A percentile compares a stretch with the other conserved stretches of the same genome.
These are phyloP conservation scores for Parazoanthus swiftii DNA, from an alignment of 92 coral and sea anemone species.

Conservation along the genomic window DNA sequence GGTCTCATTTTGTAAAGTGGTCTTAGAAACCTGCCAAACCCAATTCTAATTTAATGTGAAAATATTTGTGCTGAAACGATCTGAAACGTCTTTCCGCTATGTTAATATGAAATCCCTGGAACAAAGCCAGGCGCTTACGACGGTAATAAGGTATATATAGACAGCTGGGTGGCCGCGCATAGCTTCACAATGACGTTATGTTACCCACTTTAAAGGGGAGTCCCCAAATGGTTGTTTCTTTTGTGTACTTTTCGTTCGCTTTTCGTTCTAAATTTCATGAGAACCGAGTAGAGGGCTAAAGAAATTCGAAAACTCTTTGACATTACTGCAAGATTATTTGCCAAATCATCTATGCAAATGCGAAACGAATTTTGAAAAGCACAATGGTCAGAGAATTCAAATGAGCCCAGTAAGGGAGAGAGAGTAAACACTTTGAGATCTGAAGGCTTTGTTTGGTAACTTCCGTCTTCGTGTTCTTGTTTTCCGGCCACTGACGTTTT, in stretches of 20 bases:
- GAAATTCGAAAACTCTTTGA: neutral
- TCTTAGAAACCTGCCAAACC: conserved; percentile 23
- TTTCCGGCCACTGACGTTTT: neutral
- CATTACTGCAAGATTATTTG: neutral
- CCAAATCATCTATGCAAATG: neutral
- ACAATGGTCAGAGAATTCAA: neutral
- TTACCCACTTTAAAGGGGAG: conserved; percentile 4
- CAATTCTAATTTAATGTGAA: neutral
- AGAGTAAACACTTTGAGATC: neutral
- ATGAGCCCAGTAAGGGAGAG: neutral
- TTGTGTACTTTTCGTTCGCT: neutral
- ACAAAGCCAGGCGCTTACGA: neutral
- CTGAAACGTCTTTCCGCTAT: conserved; percentile 19
- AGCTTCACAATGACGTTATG: conserved; percentile 14
- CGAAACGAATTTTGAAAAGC: neutral
- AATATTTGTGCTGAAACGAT: conserved; percentile 34
- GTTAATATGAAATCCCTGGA: conserved; percentile 15
- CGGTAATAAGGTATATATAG: neutral
- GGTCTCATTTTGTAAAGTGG: neutral
- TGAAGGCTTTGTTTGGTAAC: conserved; percentile 24
- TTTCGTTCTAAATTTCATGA: neutral
- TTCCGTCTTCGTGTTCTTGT: conserved; percentile 32
- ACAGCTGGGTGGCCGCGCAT: neutral
- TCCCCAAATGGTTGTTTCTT: neutral
- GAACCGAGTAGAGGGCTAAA: neutral